phyloP scores from a whole-genome alignment of 2,888 invertebrate genomes.

The Mycalesis mineus region DNA sequence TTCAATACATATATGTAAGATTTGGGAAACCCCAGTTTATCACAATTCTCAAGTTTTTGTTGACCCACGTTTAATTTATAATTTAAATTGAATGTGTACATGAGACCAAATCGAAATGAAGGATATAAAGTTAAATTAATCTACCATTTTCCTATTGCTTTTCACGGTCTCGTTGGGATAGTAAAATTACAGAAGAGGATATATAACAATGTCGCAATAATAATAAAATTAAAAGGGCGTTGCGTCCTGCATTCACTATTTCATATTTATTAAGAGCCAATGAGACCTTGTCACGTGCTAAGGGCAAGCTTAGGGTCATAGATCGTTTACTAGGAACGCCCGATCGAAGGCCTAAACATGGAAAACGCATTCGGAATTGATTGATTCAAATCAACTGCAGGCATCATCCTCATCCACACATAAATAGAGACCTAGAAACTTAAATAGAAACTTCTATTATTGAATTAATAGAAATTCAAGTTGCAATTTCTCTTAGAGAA shows the following conservation, averaged over 20 bases:
- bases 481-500: no score
- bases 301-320: slow-evolving; percentile 65
- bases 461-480: no score
- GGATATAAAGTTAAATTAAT: no score
- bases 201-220: slow-evolving; percentile 48
- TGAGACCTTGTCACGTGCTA: slow-evolving; percentile 66
- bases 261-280: slow-evolving; percentile 37
- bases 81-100: no score
- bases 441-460: background rate
- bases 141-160: background rate
- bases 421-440: background rate
- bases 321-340: slow-evolving; percentile 34
- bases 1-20: no score
- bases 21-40: no score
- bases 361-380: slow-evolving; percentile 57
- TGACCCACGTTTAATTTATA: no score
- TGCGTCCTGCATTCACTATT: slow-evolving; percentile 30
- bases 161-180: slow-evolving; percentile 22
- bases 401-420: slow-evolving; percentile 29
- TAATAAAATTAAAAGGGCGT: slow-evolving; percentile 60
- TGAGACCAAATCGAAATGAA: no score
- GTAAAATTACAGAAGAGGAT: slow-evolving; percentile 36
- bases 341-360: slow-evolving; percentile 51
- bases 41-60: no score
- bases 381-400: slow-evolving; percentile 38